phyloP scores from a whole-genome alignment of 2,113 vertebrate species.

The Tachysurus fulvidraco region DNA sequence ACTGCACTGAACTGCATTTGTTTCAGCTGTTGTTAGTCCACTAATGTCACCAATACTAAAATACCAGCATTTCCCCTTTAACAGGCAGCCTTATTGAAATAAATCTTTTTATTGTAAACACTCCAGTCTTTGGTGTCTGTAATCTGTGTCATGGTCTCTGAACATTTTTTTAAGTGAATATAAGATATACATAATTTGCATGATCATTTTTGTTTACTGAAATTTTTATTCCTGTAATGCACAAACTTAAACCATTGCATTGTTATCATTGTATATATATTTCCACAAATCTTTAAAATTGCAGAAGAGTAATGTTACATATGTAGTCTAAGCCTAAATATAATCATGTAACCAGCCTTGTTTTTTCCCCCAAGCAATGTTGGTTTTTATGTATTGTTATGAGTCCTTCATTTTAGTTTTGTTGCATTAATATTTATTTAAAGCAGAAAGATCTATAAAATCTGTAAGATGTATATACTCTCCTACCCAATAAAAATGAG shows the following conservation, averaged over 20 bases:
- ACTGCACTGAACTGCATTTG: neutral
- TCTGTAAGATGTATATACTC: neutral
- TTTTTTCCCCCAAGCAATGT: neutral
- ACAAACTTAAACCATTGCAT: neutral
- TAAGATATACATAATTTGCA: neutral
- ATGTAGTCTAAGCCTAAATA: neutral
- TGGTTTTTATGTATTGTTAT: neutral
- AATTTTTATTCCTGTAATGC: neutral
- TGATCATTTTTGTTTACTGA: neutral
- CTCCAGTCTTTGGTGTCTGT: neutral
- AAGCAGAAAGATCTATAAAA: neutral
- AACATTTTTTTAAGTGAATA: neutral
- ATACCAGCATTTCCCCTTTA: neutral
- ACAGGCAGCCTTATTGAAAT: neutral
- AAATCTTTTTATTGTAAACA: neutral
- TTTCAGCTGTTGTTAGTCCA: constrained; percentile 7
- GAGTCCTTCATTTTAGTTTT: neutral
- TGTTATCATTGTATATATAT: neutral
- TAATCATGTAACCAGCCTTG: neutral
- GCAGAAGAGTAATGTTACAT: neutral
- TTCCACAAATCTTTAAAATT: neutral
- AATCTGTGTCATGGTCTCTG: neutral
- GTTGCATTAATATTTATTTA: neutral
- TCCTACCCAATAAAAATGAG: constrained; percentile 35
- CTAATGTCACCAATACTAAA: neutral